Base-by-base conservation (phyloP, 2,113 vertebrate genomes). In the Chlamydotis undulata region DNA sequence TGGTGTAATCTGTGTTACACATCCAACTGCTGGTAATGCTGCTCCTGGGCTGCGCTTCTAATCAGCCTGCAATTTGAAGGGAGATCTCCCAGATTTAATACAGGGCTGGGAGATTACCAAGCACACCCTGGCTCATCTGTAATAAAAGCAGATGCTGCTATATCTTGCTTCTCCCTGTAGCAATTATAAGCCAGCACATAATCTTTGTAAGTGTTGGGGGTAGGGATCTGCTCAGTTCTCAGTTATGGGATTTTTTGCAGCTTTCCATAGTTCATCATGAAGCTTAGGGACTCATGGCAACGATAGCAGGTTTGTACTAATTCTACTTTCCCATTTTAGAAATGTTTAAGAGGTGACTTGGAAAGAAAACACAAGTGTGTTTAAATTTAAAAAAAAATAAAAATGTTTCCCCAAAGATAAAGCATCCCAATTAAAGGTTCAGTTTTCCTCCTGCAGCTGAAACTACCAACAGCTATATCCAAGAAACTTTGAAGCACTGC, bases 371-470 rank as follows among this genome's bases (percentile, higher is more conserved):
- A 33, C 41, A 29, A 25, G 43, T 45, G 4, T 14, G 3, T 53
- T 92, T 25, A 50, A 57, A 41, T 41, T 10, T 6, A 39, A 35
- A 55, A 74, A 74, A 52, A 75, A 37, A 52, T 33, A 49, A 37
- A 75, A 35, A 52, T 16, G 6, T 50, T 70, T 55, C 18, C 49
- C n/a, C 49, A 49, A 76, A 85, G 61, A 74, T 22, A 25, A 90
- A 77, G 70, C 31, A 70, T 59, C n/a, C 37, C 37, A 12, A 80
- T 56, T 77, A 64, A 33, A 85, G 70, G 61, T 64, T 68, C 60
- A 79, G 35, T 45, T 82, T 82, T 88, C 85, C 70, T 93, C 75
- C 88, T 79, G 53, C 61, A 90, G 37, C 53, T 61, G 35, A 91
- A 83, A 8, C 2, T 0, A 80, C 74, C 82, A 69, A 50, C 33